These are phyloP conservation scores for Schizotus pectinicornis DNA, from an alignment of 2,888 invertebrate genomes.

Conservation along the genomic window DNA sequence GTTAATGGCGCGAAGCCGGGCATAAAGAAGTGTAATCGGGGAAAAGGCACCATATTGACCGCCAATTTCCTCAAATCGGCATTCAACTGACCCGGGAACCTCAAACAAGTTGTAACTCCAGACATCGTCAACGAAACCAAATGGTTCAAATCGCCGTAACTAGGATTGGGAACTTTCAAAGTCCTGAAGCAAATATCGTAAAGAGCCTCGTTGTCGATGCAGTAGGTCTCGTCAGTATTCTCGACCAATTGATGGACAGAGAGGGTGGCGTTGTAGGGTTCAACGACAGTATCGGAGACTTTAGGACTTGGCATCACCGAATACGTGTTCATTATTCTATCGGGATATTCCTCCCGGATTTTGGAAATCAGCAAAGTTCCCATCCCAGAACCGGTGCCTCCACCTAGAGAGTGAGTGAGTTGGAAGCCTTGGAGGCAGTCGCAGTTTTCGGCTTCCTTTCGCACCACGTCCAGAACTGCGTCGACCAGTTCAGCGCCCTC, in stretches of 20 bases:
- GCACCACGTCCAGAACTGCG: constrained; percentile 82
- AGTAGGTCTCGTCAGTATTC: constrained; percentile 88
- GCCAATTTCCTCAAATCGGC: constrained; percentile 90
- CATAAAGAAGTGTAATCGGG: constrained; percentile 95
- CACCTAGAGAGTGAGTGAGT: constrained; percentile 81
- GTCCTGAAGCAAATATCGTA: constrained; percentile 90
- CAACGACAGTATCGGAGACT: constrained; percentile 81
- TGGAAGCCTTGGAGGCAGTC: constrained; percentile 92
- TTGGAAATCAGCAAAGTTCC: constrained; percentile 87
- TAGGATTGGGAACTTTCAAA: constrained; percentile 83
- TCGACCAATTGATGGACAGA: constrained; percentile 87
- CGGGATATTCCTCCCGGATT: constrained; percentile 90
- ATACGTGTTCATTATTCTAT: constrained; percentile 87
- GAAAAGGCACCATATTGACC: constrained; percentile 98
- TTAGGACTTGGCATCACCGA: constrained; percentile 79
- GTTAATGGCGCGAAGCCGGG: constrained; percentile 94
- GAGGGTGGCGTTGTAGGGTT: constrained; percentile 87
- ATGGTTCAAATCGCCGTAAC: constrained; percentile 90
- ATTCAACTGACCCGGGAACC: constrained; percentile 93
- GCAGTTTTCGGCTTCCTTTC: constrained; percentile 89
- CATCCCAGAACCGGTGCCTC: constrained; percentile 82
- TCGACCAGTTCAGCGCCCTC: constrained; percentile 88
- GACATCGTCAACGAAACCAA: constrained; percentile 86
- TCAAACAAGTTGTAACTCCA: constrained; percentile 82
- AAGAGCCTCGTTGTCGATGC: constrained; percentile 81